Evolutionary conservation across 2,797 vertebrate genomes (phyloP).

Genomic region (Echeneis naucrates): DNA sequence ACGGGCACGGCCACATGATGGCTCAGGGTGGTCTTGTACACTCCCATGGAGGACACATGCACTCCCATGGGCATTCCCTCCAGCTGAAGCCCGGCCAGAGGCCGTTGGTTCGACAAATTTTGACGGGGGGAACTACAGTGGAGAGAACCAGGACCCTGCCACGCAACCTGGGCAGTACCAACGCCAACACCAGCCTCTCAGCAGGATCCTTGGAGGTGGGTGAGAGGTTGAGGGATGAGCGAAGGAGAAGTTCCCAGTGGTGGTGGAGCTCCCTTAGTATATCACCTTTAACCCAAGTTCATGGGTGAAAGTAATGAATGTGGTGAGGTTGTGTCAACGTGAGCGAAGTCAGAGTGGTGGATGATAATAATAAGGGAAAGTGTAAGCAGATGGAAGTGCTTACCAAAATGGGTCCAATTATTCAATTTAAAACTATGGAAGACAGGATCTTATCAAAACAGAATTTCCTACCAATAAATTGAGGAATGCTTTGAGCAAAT

Average conservation of each 20-base stretch:
- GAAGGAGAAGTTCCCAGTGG: constrained; percentile 15
- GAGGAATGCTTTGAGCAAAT: too few relatives aligned
- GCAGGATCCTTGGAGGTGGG: constrained; percentile 98
- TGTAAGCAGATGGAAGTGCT: neutral
- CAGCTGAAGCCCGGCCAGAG: constrained; percentile 92
- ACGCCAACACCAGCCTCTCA: constrained; percentile 91
- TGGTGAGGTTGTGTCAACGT: neutral
- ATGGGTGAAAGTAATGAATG: constrained; percentile 14
- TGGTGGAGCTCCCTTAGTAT: constrained; percentile 8
- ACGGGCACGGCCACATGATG: constrained; percentile 82
- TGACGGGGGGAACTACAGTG: constrained; percentile 89
- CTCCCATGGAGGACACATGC: constrained; percentile 80
- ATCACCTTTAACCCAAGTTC: constrained; percentile 4
- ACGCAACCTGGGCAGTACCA: constrained; percentile 93
- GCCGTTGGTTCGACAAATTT: constrained; percentile 92
- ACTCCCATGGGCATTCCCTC: constrained; percentile 88
- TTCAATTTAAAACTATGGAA: neutral
- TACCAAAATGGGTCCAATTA: neutral
- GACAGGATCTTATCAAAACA: neutral
- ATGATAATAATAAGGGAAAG: neutral
- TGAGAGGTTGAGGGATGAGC: constrained; percentile 50
- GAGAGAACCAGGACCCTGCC: constrained; percentile 98
- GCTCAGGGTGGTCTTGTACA: constrained; percentile 76
- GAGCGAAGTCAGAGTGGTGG: neutral
- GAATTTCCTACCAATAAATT: too few relatives aligned